These are phyloP conservation scores for Holothuria glaberrima DNA, from an alignment of 35 echinoderm and acorn worm genomes.

Conservation along the genomic window DNA sequence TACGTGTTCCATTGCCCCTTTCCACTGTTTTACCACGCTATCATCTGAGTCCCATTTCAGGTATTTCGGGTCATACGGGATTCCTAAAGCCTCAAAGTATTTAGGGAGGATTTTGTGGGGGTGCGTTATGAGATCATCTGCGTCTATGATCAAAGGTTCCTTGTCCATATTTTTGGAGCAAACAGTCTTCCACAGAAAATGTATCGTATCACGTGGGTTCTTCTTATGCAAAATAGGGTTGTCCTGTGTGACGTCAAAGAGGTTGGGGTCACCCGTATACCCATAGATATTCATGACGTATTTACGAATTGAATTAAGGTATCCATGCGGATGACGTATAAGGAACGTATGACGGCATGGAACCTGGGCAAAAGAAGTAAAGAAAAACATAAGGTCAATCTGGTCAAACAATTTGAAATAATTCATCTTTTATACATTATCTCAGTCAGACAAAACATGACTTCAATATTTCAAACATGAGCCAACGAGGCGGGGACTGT, in stretches of 20 bases:
- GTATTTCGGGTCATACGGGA: slow-evolving; percentile 54
- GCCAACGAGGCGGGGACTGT: too few species aligned
- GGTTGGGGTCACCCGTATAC: slow-evolving; percentile 7
- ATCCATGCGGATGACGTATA: slow-evolving; percentile 60
- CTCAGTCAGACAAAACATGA: background rate
- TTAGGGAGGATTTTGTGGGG: slow-evolving; percentile 62
- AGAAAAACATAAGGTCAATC: background rate
- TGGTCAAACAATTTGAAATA: background rate
- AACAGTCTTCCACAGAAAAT: slow-evolving; percentile 18
- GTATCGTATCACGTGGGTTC: slow-evolving; percentile 37
- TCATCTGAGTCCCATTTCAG: slow-evolving; percentile 56
- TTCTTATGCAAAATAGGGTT: slow-evolving; percentile 47
- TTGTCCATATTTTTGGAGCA: slow-evolving; percentile 49
- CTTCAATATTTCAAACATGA: background rate
- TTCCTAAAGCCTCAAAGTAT: slow-evolving; percentile 66
- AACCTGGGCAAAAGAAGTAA: slow-evolving; percentile 17
- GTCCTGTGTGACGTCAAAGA: slow-evolving; percentile 49
- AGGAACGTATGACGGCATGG: slow-evolving; percentile 54
- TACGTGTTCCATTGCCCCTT: slow-evolving; percentile 48
- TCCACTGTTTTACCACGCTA: slow-evolving; percentile 59
- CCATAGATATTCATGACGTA: slow-evolving; percentile 59
- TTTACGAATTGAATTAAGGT: slow-evolving; percentile 50
- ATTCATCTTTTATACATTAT: background rate
- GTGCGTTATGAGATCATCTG: slow-evolving; percentile 68
- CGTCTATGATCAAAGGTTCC: slow-evolving; percentile 72